Evolutionary conservation across 2,888 invertebrate genomes (phyloP).

Genomic region (Gonocerus acuteangulatus): DNA sequence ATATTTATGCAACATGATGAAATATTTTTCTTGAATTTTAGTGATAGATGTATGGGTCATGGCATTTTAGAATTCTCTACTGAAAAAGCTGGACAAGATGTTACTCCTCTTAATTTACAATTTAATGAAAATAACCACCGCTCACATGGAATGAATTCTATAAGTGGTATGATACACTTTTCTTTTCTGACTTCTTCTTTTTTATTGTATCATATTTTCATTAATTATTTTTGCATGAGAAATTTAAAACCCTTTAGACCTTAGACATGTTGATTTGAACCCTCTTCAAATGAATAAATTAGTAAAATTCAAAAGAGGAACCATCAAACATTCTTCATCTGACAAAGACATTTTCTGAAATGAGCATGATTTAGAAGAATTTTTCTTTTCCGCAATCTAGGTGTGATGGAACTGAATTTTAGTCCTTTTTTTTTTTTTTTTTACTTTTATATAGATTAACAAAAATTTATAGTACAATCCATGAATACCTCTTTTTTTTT

Average conservation of each 20-base stretch:
- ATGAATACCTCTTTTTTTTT: too few species aligned
- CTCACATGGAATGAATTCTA: conserved; percentile 54
- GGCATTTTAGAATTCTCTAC: conserved; percentile 77
- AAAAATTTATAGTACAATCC: too few species aligned
- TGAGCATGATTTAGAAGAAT: conserved; percentile 4
- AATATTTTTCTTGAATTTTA: conserved; percentile 35
- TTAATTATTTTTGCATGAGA: conserved; percentile 3
- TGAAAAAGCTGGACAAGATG: conserved; percentile 78
- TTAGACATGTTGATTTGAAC: conserved; percentile 1
- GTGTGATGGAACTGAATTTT: too few species aligned
- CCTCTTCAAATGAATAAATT: not conserved
- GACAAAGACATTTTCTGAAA: conserved; percentile 3
- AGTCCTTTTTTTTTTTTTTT: too few species aligned
- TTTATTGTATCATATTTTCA: not conserved
- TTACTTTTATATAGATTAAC: too few species aligned
- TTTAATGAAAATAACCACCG: conserved; percentile 61
- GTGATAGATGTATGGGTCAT: conserved; percentile 50
- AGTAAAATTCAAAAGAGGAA: not conserved
- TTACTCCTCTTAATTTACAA: conserved; percentile 75
- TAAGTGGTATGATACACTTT: conserved; percentile 53
- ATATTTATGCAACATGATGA: too few species aligned
- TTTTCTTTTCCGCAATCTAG: too few species aligned
- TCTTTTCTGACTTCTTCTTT: not conserved
- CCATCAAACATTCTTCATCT: not conserved
- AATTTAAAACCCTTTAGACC: conserved; percentile 19